phyloP scores from a whole-genome alignment of 1,140 invertebrate genomes.

The Andricus grossulariae region DNA sequence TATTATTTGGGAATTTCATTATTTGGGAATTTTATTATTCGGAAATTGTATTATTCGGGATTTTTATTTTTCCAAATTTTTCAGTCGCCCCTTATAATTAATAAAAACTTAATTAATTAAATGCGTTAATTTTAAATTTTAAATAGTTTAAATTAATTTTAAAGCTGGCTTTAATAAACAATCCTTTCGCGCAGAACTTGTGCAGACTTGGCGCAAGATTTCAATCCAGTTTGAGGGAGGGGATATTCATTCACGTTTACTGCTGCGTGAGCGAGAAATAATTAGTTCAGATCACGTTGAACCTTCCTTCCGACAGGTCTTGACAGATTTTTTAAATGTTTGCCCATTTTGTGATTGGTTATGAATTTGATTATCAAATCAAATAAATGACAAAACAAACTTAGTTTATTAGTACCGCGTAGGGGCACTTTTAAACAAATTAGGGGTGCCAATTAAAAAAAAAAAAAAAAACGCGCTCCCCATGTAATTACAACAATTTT shows the following conservation, averaged over 20 bases:
- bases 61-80: too few species aligned
- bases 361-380: not conserved
- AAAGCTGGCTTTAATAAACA: too few species aligned
- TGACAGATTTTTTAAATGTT: not conserved
- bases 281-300: slow-evolving; percentile 11
- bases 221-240: not conserved
- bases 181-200: too few species aligned
- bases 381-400: not conserved
- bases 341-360: not conserved
- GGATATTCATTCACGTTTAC: slow-evolving; percentile 1
- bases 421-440: not conserved
- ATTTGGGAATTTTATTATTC: too few species aligned
- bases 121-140: too few species aligned
- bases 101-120: too few species aligned
- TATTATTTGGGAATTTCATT: too few species aligned
- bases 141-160: too few species aligned
- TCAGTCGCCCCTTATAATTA: too few species aligned
- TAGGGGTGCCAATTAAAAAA: not conserved
- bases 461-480: not conserved
- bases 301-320: not conserved
- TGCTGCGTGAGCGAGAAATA: slow-evolving; percentile 19
- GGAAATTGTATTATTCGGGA: too few species aligned
- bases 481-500: not conserved
- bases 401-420: not conserved
- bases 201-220: too few species aligned